Percentiles rank a stretch among this genome's conserved stretches.
phyloP scores from a whole-genome alignment of 2,888 invertebrate species.

The Drosophila formosana region DNA sequence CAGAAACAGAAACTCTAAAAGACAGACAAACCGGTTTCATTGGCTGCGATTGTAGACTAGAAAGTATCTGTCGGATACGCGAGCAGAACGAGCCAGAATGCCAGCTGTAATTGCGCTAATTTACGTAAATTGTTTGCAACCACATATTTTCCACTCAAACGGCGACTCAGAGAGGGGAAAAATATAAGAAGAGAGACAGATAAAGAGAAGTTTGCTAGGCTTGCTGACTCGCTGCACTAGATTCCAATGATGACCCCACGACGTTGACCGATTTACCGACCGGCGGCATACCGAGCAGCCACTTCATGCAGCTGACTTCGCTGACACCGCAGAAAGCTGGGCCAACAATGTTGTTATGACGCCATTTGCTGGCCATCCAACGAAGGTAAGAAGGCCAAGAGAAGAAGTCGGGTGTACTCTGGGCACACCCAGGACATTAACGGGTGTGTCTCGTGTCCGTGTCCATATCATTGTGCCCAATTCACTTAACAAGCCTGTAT shows the following conservation, averaged over 20 bases:
- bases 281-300: conserved; percentile 7
- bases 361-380: conserved; percentile 26
- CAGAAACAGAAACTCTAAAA: conserved; percentile 35
- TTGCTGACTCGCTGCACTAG: conserved; percentile 58
- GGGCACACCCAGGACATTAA: conserved; percentile 49
- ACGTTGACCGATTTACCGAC: conserved; percentile 58
- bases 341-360: conserved; percentile 38
- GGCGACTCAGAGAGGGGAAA: neutral
- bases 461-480: conserved; percentile 11
- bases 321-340: conserved; percentile 13
- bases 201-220: conserved; percentile 16
- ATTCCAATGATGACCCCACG: conserved; percentile 58
- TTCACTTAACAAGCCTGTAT: neutral
- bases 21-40: conserved; percentile 53
- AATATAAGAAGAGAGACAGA: neutral
- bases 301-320: conserved; percentile 13
- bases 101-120: conserved; percentile 68
- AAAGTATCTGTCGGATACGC: conserved; percentile 59
- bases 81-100: conserved; percentile 27
- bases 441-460: conserved; percentile 12
- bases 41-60: conserved; percentile 53
- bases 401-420: neutral
- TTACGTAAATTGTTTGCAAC: conserved; percentile 69
- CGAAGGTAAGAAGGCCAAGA: neutral
- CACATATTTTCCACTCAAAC: conserved; percentile 45